phyloP scores from a whole-genome alignment of 2,113 vertebrate species.

The Piprites chloris region DNA sequence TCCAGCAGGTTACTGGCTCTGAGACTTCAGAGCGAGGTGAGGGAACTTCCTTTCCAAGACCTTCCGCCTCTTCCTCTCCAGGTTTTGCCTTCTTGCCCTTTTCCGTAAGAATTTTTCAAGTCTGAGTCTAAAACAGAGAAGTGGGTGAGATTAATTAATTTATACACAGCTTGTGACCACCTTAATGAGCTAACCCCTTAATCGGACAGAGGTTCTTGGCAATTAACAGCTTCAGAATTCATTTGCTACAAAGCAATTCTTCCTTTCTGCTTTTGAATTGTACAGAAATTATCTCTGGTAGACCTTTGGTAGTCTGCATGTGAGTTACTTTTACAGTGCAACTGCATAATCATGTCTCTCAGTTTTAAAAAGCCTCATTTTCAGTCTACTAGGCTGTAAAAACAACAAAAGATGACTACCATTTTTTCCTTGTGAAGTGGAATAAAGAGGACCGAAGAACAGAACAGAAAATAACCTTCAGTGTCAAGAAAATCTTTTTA shows the following conservation, averaged over 20 bases:
- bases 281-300: not conserved
- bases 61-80: conserved; percentile 55
- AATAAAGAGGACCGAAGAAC: not conserved
- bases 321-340: not conserved
- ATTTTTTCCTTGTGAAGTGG: not conserved
- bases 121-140: conserved; percentile 77
- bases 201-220: not conserved
- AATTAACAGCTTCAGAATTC: not conserved
- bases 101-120: conserved; percentile 77
- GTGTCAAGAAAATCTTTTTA: conserved; percentile 46
- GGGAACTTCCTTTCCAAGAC: conserved; percentile 77
- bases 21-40: conserved; percentile 63
- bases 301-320: not conserved
- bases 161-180: not conserved
- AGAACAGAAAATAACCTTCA: not conserved
- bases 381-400: not conserved
- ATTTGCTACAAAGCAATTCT: not conserved
- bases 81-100: conserved; percentile 45
- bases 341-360: not conserved
- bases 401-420: not conserved
- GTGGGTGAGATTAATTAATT: not conserved
- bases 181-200: not conserved
- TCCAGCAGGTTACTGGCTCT: conserved; percentile 17
- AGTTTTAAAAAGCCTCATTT: not conserved
- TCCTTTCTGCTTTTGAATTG: not conserved